These are phyloP conservation scores for Ceratosolen fusciceps DNA, from an alignment of 1,140 invertebrate genomes.

Conservation along the genomic window DNA sequence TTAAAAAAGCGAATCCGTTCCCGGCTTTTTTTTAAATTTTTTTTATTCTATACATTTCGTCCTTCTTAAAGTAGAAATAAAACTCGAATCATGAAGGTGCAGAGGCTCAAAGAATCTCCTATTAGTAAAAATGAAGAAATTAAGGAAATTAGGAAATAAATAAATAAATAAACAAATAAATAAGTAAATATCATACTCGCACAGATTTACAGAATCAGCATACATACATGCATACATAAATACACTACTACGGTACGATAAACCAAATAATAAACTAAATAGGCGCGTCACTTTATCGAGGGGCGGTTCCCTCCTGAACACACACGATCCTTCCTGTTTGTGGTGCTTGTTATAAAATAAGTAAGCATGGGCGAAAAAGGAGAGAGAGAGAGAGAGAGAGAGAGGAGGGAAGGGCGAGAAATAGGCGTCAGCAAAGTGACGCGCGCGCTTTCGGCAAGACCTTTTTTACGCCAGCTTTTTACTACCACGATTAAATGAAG, in stretches of 20 bases:
- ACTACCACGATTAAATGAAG: slow-evolving; percentile 28
- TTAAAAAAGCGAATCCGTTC: slow-evolving; percentile 43
- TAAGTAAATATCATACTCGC: slow-evolving; percentile 39
- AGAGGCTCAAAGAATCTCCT: slow-evolving; percentile 42
- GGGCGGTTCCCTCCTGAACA: not conserved
- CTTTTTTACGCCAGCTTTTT: slow-evolving; percentile 45
- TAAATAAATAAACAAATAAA: too few species aligned
- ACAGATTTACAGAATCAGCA: slow-evolving; percentile 25
- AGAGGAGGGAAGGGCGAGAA: not conserved
- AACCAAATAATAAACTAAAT: slow-evolving; percentile 37
- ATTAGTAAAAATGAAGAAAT: slow-evolving; percentile 38
- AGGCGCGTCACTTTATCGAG: slow-evolving; percentile 27
- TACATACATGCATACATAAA: not conserved
- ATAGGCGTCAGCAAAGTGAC: slow-evolving; percentile 22
- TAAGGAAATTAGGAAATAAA: too few species aligned
- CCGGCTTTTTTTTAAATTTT: slow-evolving; percentile 29
- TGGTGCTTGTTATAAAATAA: slow-evolving; percentile 17
- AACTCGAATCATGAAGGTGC: slow-evolving; percentile 31
- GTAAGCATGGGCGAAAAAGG: too few species aligned
- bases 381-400: not conserved
- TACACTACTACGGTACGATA: not conserved
- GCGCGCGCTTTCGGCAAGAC: slow-evolving; percentile 33
- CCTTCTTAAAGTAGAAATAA: too few species aligned
- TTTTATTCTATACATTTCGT: too few species aligned
- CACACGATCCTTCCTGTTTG: slow-evolving; percentile 5